These are phyloP conservation scores for Sebastes oblongus DNA, from an alignment of 2,797 vertebrate genomes.

Conservation along the genomic window DNA sequence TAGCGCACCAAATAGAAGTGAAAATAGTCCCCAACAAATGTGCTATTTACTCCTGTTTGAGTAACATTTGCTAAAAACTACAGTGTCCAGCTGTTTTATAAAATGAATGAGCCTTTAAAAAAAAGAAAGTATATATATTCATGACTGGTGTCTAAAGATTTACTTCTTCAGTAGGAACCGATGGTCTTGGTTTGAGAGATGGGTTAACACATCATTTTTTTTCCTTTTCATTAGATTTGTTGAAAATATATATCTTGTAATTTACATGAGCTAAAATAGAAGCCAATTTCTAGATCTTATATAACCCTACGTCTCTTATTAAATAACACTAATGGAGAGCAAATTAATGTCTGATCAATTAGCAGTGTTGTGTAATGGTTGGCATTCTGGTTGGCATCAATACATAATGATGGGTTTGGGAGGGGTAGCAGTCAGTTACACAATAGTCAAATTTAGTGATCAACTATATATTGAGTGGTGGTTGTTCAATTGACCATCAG, in stretches of 20 bases:
- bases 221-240: neutral
- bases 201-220: neutral
- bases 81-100: neutral
- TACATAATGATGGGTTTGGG: slow-evolving; percentile 34
- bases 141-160: neutral
- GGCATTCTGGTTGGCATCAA: slow-evolving; percentile 46
- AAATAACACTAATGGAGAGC: slow-evolving; percentile 49
- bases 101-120: neutral
- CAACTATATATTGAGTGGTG: neutral
- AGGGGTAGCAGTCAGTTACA: slow-evolving; percentile 31
- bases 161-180: neutral
- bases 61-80: neutral
- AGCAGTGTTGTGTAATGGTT: slow-evolving; percentile 52
- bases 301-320: slow-evolving; percentile 32
- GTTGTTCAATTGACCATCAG: slow-evolving; percentile 2
- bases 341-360: slow-evolving; percentile 54
- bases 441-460: slow-evolving; percentile 16
- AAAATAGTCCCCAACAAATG: neutral
- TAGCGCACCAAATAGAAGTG: neutral
- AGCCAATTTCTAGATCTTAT: slow-evolving; percentile 12
- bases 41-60: no score
- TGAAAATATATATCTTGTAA: neutral
- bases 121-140: neutral
- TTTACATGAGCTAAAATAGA: neutral
- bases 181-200: neutral